These are phyloP conservation scores for Xestia ashworthii DNA, from an alignment of 2,888 invertebrate genomes.

Conservation along the genomic window DNA sequence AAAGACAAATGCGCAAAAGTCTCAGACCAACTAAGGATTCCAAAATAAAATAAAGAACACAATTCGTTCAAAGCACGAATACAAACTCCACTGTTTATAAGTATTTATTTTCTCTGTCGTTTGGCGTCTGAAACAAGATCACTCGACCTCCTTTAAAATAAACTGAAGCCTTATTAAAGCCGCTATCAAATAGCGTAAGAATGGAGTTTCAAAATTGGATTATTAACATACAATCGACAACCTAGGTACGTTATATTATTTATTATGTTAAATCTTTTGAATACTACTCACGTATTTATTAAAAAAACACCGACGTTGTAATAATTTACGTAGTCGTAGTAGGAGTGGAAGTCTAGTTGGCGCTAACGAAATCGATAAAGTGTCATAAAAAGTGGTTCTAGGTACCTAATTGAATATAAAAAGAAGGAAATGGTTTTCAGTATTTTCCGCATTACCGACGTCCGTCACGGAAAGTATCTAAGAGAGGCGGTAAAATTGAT, in stretches of 20 bases:
- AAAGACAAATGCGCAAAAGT: not conserved
- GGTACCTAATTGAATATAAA: not conserved
- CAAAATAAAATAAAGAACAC: conserved; percentile 5
- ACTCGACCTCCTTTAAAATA: conserved; percentile 43
- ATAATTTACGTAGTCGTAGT: not conserved
- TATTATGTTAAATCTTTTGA: not conserved
- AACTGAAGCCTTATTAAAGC: conserved; percentile 37
- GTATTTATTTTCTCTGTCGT: conserved; percentile 33
- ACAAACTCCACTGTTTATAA: conserved; percentile 17
- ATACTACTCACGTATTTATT: not conserved
- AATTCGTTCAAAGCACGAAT: conserved; percentile 18
- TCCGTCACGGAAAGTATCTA: conserved; percentile 22
- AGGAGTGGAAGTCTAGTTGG: not conserved
- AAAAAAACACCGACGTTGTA: not conserved
- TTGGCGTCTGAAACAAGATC: conserved; percentile 36
- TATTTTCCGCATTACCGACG: conserved; percentile 16
- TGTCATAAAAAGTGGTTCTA: not conserved
- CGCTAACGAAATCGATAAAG: not conserved
- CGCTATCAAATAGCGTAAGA: conserved; percentile 13
- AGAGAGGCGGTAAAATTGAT: conserved; percentile 25
- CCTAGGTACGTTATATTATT: not conserved
- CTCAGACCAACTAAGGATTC: not conserved
- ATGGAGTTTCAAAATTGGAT: conserved; percentile 25
- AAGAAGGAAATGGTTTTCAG: conserved; percentile 12
- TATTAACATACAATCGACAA: not conserved